Base-by-base conservation (phyloP, 2,888 invertebrate species). In the Clitarchus hookeri region DNA sequence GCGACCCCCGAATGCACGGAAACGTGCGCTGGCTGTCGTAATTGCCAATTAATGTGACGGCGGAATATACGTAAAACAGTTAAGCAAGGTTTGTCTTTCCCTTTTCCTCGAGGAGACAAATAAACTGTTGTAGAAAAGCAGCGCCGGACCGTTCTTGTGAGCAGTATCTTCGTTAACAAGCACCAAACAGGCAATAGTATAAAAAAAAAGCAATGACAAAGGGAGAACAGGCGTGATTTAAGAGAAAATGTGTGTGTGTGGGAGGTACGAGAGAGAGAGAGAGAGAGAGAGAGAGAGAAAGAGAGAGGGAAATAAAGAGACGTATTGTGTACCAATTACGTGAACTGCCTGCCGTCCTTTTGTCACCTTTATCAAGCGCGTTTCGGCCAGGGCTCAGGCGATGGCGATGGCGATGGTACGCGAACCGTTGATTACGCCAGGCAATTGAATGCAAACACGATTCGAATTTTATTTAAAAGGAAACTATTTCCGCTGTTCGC, bases 311-410 rank as follows among this genome's bases (percentile, higher is more conserved):
- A 8, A 53, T 16, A 65, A 19, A 65, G 65, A 65, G 19, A 19
- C 16, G 65, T 65, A 65, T 65, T 65, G 65, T 65, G 65, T n/a
- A n/a, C 65, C 65, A 65, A 65, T 65, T 65, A 65, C 65, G 65
- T 23, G 23, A 23, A 19, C n/a, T 19, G 65, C 65, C 23, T 19
- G 65, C 13, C n/a, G 8, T 65, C 2, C 65, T 23, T 65, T 65
- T 65, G 65, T 65, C 65, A n/a, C 65, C 23, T 65, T 65, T n/a
- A 65, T 65, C n/a, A 65, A 19, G 65, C 0, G 65, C 23, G 65
- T 65, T 11, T 48, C 48, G 48, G 16, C 48, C 0, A 19, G n/a
- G 16, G 8, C 2, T 0, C 13, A 65, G 65, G 65, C 65, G 65
- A 19, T 19, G 16, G 8, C 2, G 16, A 0, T 11, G 65, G 65